Evolutionary conservation across 2,113 vertebrate species (phyloP).

Genomic region (Oxyura jamaicensis): DNA sequence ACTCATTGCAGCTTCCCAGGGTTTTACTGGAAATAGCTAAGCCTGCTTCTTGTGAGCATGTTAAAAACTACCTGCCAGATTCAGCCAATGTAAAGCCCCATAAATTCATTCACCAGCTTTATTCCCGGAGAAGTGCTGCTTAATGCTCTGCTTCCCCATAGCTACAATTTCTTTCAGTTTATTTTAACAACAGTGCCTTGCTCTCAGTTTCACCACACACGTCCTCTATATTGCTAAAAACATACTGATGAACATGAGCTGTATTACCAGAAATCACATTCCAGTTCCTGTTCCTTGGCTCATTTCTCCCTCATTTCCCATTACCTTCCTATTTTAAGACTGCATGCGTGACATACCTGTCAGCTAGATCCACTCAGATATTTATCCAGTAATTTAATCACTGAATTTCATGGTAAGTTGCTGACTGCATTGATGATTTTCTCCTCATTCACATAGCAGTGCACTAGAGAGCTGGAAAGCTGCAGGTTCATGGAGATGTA

Average conservation of each 20-base stretch:
- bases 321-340: conserved; percentile 57
- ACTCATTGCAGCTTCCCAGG: neutral
- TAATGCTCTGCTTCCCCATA: neutral
- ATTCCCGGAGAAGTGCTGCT: neutral
- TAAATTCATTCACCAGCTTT: neutral
- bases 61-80: conserved; percentile 4
- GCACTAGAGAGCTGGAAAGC: neutral
- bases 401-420: conserved; percentile 23
- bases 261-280: conserved; percentile 57
- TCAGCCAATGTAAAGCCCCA: neutral
- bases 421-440: conserved; percentile 26
- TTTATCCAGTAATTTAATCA: conserved; percentile 52
- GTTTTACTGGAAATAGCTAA: conserved; percentile 3
- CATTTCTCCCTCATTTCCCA: conserved; percentile 57
- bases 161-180: neutral
- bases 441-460: neutral
- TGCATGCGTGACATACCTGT: conserved; percentile 43
- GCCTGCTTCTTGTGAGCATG: neutral
- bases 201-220: conserved; percentile 16
- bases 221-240: neutral
- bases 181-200: neutral
- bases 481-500: neutral
- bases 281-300: conserved; percentile 50
- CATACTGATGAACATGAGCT: neutral
- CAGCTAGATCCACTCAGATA: conserved; percentile 45